Percentiles rank a stretch among this genome's conserved stretches.
Conservation (phyloP, 2,888 invertebrate genomes). For the Caenorhabditis drosophilae region DNA sequence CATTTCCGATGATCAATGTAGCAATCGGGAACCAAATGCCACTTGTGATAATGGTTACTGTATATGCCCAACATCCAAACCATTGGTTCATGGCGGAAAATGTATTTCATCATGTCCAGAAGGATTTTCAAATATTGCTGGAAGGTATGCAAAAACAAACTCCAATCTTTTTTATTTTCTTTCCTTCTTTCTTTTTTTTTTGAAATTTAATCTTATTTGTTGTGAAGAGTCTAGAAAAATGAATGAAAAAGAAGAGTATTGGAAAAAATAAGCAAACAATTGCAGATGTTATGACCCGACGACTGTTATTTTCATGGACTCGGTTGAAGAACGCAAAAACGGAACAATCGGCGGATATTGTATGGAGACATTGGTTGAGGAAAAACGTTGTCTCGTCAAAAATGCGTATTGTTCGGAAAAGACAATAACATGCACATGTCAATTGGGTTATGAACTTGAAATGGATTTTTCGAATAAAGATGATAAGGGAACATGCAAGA, state of each 20-base stretch:
- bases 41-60: slow-evolving; percentile 65
- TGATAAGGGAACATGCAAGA: slow-evolving; percentile 57
- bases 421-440: slow-evolving; percentile 65
- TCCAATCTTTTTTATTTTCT: slow-evolving; percentile 17
- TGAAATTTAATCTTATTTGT: too few relatives aligned
- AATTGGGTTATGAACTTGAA: slow-evolving; percentile 63
- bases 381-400: slow-evolving; percentile 62
- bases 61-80: slow-evolving; percentile 58
- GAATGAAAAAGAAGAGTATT: too few relatives aligned
- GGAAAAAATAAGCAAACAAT: too few relatives aligned
- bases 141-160: slow-evolving; percentile 45
- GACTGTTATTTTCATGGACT: slow-evolving; percentile 69
- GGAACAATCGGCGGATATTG: slow-evolving; percentile 68
- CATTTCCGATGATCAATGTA: slow-evolving; percentile 63
- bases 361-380: slow-evolving; percentile 62
- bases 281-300: slow-evolving; percentile 69
- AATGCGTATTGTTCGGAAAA: slow-evolving; percentile 67
- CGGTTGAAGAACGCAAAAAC: slow-evolving; percentile 66
- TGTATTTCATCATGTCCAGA: slow-evolving; percentile 65
- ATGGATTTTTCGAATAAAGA: slow-evolving; percentile 65
- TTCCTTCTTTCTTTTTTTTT: too few relatives aligned
- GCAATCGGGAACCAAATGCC: slow-evolving; percentile 56
- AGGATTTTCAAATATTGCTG: slow-evolving; percentile 67
- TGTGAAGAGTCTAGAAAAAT: too few relatives aligned
- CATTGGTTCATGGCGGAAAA: slow-evolving; percentile 62